Evolutionary conservation across 2,797 vertebrate species (phyloP).

Genomic region (Anguilla obscura): DNA sequence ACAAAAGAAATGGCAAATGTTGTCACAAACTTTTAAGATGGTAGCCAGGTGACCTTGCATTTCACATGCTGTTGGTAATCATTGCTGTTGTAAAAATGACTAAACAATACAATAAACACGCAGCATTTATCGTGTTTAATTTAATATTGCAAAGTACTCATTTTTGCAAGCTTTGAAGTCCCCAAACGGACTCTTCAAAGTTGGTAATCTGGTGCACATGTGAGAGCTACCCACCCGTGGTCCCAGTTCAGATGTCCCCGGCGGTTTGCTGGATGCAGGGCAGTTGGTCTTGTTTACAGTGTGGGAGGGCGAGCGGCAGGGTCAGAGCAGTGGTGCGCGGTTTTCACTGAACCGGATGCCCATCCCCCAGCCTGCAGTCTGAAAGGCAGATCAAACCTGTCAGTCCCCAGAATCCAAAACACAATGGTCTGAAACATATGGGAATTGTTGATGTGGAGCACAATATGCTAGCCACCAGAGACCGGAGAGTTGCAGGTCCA

Average conservation of each 20-base stretch:
- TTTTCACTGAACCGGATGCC: conserved; percentile 15
- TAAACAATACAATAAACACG: background rate
- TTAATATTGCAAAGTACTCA: background rate
- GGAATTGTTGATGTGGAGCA: background rate
- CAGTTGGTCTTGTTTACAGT: conserved; percentile 9
- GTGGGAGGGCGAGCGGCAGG: background rate
- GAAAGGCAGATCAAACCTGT: background rate
- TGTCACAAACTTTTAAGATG: too few species aligned
- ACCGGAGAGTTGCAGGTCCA: background rate
- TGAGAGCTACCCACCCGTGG: background rate
- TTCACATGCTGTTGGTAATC: background rate
- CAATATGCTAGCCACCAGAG: background rate
- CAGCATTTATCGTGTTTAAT: background rate
- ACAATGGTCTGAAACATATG: background rate
- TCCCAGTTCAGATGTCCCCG: background rate
- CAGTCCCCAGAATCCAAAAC: background rate
- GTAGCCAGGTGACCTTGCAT: background rate
- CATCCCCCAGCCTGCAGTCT: background rate
- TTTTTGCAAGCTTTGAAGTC: conserved; percentile 13
- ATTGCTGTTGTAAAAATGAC: background rate
- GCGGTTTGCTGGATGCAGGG: background rate
- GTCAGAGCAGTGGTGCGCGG: conserved; percentile 7
- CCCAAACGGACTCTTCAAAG: background rate
- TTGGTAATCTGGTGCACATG: background rate
- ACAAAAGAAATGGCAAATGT: background rate